Evolutionary conservation across 2,797 vertebrate species (phyloP), one percentile per base, ranked within the genome.

Genomic region (Australoheros facetus): DNA sequence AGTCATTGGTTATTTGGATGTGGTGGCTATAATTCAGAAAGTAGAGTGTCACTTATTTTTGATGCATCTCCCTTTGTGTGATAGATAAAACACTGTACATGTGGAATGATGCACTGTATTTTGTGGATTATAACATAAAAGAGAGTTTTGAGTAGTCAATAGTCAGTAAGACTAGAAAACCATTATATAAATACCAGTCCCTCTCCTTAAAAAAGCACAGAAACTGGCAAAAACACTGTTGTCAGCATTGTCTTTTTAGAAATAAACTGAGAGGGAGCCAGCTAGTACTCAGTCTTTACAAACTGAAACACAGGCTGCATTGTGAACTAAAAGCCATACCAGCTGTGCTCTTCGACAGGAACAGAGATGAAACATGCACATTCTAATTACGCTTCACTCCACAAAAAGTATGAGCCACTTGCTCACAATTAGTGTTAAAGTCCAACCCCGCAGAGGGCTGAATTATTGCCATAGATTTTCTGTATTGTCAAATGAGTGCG

Each of bases 311-410:
- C 57, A 48, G 21, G 13, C 78, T 56, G 51, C 45, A 17, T 54
- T 17, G 53, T 59, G 48, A 80, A 45, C 57, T 66, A 14, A 86
- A 86, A 81, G 72, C 75, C 80, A 55, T 51, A 39, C 28, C 56
- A 86, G 84, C 87, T 84, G 74, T 80, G 80, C 56, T 78, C 72
- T 80, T 70, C 72, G 54, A 53, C 78, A 13, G 71, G 23, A 85
- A 66, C 66, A 26, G 51, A 81, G 80, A 72, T 51, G 13, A 83
- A 90, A 83, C 26, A 16, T 75, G 77, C 71, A 37, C 48, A 70
- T 79, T 83, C 16, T 85, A 92, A 90, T 91, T 87, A 88, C 59
- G 62, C 64, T 78, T 45, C 82, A 71, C 83, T 85, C 73, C 72
- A 79, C 42, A 54, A 71, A 88, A 87, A 74, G 69, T 55, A 82